Percentiles rank a stretch among this genome's conserved stretches.
phyloP scores from a whole-genome alignment of 2,113 vertebrate genomes.

The Ophthalmolycus amberensis region DNA sequence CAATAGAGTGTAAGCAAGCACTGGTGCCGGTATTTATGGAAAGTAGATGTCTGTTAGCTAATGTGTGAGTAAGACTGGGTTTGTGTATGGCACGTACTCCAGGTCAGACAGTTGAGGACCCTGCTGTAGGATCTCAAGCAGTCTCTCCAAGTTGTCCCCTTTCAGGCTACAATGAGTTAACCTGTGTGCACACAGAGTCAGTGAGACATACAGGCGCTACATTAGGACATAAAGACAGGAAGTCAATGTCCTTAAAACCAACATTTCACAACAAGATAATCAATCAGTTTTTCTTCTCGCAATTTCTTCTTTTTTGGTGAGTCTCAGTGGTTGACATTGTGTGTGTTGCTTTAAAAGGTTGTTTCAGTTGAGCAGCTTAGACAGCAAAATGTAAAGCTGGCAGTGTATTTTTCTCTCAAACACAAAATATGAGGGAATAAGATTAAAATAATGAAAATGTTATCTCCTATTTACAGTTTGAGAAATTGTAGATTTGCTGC shows the following conservation, averaged over 20 bases:
- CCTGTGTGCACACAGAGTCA: constrained; percentile 51
- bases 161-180: constrained; percentile 73
- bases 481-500: not conserved
- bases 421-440: not conserved
- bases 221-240: not conserved
- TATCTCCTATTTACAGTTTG: not conserved
- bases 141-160: constrained; percentile 44
- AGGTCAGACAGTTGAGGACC: constrained; percentile 68
- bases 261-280: not conserved
- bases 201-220: not conserved
- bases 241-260: not conserved
- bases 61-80: not conserved
- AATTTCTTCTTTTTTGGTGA: not conserved
- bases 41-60: not conserved
- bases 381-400: too few relatives aligned
- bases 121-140: constrained; percentile 67
- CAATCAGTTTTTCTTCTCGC: not conserved
- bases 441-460: not conserved
- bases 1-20: not conserved
- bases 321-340: not conserved
- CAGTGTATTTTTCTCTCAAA: not conserved
- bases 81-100: constrained; percentile 66
- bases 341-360: not conserved
- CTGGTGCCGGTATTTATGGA: not conserved
- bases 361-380: not conserved